Percentiles rank a stretch among this genome's conserved stretches.
Evolutionary conservation across 2,888 invertebrate species (phyloP).

Genomic region (Drosophila antonietae): DNA sequence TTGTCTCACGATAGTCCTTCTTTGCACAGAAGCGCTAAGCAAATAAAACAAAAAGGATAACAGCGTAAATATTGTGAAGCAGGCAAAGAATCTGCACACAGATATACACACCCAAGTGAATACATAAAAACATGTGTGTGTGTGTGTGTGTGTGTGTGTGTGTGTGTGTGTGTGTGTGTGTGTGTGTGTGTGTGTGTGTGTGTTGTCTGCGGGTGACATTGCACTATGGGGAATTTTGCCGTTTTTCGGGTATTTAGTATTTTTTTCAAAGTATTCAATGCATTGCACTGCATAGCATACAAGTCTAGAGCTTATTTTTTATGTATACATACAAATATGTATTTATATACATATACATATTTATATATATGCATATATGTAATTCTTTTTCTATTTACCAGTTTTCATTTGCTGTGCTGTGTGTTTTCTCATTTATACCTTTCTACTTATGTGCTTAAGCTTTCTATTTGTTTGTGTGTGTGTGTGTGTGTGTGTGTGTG

Average conservation of each 20-base stretch:
- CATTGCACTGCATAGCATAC: conserved; percentile 54
- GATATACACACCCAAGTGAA: conserved; percentile 23
- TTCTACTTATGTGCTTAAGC: conserved; percentile 26
- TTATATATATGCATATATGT: neutral
- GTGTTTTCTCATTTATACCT: conserved; percentile 39
- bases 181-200: conserved; percentile 29
- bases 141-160: conserved; percentile 32
- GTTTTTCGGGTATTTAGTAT: too few species aligned
- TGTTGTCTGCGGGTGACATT: conserved; percentile 57
- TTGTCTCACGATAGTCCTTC: conserved; percentile 71
- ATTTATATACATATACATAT: neutral
- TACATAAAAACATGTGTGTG: conserved; percentile 21
- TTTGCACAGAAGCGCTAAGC: conserved; percentile 80
- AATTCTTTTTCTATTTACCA: conserved; percentile 39
- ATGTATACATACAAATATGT: neutral
- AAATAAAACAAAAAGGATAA: conserved; percentile 80
- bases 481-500: conserved; percentile 3
- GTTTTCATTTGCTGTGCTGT: conserved; percentile 49
- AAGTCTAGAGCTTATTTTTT: conserved; percentile 33
- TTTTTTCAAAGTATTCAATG: too few species aligned
- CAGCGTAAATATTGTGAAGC: conserved; percentile 73
- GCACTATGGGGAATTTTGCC: too few species aligned
- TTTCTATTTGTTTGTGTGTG: neutral
- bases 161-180: conserved; percentile 40
- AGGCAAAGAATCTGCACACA: conserved; percentile 44